Conservation (phyloP, 1,140 invertebrate species). For the Acromyrmex heyeri region DNA sequence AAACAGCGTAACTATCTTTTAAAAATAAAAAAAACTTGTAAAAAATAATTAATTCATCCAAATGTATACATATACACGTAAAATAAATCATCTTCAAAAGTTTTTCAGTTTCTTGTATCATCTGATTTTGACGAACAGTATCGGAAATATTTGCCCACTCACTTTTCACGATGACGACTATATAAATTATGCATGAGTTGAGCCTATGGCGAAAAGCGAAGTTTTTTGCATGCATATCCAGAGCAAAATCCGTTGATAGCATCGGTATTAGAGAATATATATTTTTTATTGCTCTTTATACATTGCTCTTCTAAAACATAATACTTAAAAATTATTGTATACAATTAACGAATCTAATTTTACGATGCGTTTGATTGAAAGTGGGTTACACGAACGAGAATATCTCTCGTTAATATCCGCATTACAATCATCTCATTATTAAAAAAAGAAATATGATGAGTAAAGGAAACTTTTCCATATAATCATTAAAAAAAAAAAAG, state of each 20-base stretch:
- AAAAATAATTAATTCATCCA: neutral
- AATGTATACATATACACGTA: neutral
- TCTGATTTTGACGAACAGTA: neutral
- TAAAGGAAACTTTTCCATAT: neutral
- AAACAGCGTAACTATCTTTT: neutral
- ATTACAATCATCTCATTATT: constrained; percentile 24
- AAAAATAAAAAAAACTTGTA: constrained; percentile 9
- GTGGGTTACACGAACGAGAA: neutral
- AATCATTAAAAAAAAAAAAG: constrained; percentile 20
- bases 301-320: neutral
- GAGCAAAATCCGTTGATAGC: neutral
- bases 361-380: neutral
- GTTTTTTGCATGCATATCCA: neutral
- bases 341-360: neutral
- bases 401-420: constrained; percentile 3
- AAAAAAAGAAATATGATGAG: neutral
- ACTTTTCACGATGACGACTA: constrained; percentile 9
- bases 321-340: neutral
- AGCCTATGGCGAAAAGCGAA: neutral
- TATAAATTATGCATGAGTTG: constrained; percentile 23
- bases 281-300: neutral
- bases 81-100: neutral
- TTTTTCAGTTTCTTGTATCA: neutral
- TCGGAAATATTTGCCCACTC: neutral
- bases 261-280: neutral